These are phyloP conservation scores for Spea hammondii DNA, from an alignment of 2,797 vertebrate species.

Conservation along the genomic window DNA sequence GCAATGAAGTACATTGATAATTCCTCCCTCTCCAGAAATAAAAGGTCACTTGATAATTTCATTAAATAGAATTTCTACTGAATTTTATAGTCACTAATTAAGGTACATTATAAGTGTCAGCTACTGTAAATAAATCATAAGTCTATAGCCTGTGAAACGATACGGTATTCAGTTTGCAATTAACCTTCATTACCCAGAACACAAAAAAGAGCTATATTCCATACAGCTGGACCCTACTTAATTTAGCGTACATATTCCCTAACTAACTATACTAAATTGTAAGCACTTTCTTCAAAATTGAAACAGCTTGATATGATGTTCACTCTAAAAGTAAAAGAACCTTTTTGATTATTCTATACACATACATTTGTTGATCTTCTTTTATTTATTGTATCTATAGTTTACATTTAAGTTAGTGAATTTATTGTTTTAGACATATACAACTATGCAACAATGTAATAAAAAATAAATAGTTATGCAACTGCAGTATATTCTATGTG, in stretches of 20 bases:
- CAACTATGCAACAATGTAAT: neutral
- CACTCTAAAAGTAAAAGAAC: neutral
- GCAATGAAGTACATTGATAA: too few species aligned
- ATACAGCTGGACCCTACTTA: slow-evolving; percentile 15
- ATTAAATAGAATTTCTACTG: neutral
- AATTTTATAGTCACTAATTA: neutral
- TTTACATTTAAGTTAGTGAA: too few species aligned
- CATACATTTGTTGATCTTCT: slow-evolving; percentile 1
- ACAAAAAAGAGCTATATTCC: slow-evolving; percentile 10
- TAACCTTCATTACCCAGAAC: slow-evolving; percentile 1
- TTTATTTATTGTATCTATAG: too few species aligned
- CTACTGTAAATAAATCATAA: slow-evolving; percentile 9
- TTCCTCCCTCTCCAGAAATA: too few species aligned
- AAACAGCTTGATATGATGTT: slow-evolving; percentile 25
- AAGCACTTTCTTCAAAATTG: slow-evolving; percentile 13
- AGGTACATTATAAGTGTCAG: neutral
- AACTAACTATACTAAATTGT: slow-evolving; percentile 10
- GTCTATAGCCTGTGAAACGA: neutral
- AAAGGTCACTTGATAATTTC: too few species aligned
- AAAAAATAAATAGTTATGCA: neutral
- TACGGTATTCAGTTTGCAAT: slow-evolving; percentile 14
- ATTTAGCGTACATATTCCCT: slow-evolving; percentile 18
- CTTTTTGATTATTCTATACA: slow-evolving; percentile 8
- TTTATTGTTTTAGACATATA: too few species aligned
- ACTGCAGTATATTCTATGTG: neutral